Base-by-base conservation (phyloP, 2,888 invertebrate genomes). In the Eilema depressum region DNA sequence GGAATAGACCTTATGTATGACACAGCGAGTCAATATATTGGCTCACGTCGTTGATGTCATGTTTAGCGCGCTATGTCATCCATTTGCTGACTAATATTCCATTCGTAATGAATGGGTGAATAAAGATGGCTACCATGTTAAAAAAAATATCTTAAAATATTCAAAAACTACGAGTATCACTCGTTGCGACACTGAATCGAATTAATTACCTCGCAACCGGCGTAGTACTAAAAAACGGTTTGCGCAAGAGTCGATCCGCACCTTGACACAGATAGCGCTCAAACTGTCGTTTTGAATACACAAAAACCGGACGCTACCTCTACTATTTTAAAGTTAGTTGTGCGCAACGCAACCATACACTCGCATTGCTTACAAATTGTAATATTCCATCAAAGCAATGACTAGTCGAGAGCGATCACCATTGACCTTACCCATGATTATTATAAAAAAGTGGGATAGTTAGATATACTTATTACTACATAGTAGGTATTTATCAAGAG, bases 281-380 rank as follows among this genome's bases (percentile, higher is more conserved):
- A 90, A 93, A 93, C 91, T 95, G 95, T 94, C 94, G 94, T 94
- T 94, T 93, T 95, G 94, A 94, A 94, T 94, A 94, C 92, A 94
- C 93, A 95, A 95, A 94, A 95, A 95, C 94, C 94, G 94, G 95
- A 95, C 94, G 92, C 92, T 88, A 89, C 90, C 89, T 91, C 90
- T 88, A 91, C 91, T 89, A 90, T 89, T 92, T 88, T 81, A 80
- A 87, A 87, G 78, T 84, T 81, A 82, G 53, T 65, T 65, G 25
- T 63, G 63, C 41, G 41, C 41, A 41, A 20, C 41, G 41, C 41
- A 41, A 20, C 41, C 41, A 63, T 41, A 25, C 25, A 53, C 20
- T 25, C 63, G 63, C 20, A 37, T 41, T 41, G 26, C 37, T 41
- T 63, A 41, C 63, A 41, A 14, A 25, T 7, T 30, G 56, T 56